Evolutionary conservation across 2,797 vertebrate species (phyloP), one percentile per base, ranked within the genome.

Genomic region (Chaenodraco wilsoni): DNA sequence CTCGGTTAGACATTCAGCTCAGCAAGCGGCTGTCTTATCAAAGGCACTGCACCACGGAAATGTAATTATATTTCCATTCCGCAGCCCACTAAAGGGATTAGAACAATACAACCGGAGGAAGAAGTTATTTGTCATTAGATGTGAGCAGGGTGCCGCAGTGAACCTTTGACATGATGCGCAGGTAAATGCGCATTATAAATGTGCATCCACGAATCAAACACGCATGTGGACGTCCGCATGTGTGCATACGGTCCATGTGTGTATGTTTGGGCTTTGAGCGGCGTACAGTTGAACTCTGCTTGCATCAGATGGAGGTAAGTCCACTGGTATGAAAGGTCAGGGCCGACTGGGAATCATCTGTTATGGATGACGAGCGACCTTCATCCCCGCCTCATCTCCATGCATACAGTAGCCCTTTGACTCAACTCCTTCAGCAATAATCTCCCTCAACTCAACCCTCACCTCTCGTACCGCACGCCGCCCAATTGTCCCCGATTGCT

Each of bases 11-110:
- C 85, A 93, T 93, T 93, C 93, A 90, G 91, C 91, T 88, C 88
- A 87, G 91, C 91, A 66, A 90, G 88, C 72, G 75, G 81, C 92
- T 85, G 93, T 90, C 93, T 94, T 93, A 94, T 94, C 93, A 92
- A 92, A 93, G 86, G 79, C 88, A 72, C 89, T 88, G 91, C 90
- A 83, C 90, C 89, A 87, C 91, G 79, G 83, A 93, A 94, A 93
- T 88, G 90, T 92, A 94, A 94, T 93, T 94, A 94, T 93, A 92
- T 91, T 93, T 93, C 90, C 91, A 93, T 93, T 91, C 88, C 85
- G 70, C 82, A 89, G 89, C 87, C 87, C 91, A 91, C 92, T 93
- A 92, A 94, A 92, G 92, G 91, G 92, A 94, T 94, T 93, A 94
- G 89, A 93, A 93, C 93, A 92, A 94, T 91, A 84, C 92, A 91